These are phyloP conservation scores for Hippopotamyrus pictus DNA, from an alignment of 2,797 vertebrate genomes.

Conservation along the genomic window DNA sequence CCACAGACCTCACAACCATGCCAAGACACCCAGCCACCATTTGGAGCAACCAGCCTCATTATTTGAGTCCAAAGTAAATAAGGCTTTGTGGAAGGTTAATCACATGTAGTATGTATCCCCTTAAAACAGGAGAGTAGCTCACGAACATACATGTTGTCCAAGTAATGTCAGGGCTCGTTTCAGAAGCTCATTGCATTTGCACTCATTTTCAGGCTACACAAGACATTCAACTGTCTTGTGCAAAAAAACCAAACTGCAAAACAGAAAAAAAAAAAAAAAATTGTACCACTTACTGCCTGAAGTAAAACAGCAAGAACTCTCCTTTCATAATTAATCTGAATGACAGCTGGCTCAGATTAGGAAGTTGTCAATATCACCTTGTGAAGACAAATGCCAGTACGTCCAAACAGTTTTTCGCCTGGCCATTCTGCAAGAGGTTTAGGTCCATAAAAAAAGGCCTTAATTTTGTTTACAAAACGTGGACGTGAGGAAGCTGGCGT, in stretches of 20 bases:
- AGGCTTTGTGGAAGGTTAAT: not conserved
- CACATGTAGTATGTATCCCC: not conserved
- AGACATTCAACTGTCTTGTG: not conserved
- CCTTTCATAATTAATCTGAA: not conserved
- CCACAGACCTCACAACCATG: not conserved
- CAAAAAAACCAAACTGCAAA: not conserved
- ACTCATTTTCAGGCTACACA: not conserved
- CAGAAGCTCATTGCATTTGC: not conserved
- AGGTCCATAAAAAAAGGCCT: not conserved
- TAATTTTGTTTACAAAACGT: not conserved
- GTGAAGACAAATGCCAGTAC: not conserved
- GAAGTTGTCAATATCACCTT: not conserved
- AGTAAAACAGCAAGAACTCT: not conserved
- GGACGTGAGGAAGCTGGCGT: not conserved
- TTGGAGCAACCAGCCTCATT: not conserved
- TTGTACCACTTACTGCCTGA: not conserved
- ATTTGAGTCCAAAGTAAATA: not conserved
- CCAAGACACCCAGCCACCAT: not conserved
- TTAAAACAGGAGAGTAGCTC: constrained; percentile 20
- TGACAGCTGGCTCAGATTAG: not conserved
- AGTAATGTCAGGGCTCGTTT: not conserved
- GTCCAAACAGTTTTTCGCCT: not conserved
- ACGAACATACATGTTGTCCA: not conserved
- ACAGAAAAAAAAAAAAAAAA: not conserved
- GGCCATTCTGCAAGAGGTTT: not conserved